Percentiles rank a stretch among this genome's conserved stretches.
These are phyloP conservation scores for Cryptomyrus ogoouensis DNA, from an alignment of 2,113 vertebrate species.

Conservation along the genomic window DNA sequence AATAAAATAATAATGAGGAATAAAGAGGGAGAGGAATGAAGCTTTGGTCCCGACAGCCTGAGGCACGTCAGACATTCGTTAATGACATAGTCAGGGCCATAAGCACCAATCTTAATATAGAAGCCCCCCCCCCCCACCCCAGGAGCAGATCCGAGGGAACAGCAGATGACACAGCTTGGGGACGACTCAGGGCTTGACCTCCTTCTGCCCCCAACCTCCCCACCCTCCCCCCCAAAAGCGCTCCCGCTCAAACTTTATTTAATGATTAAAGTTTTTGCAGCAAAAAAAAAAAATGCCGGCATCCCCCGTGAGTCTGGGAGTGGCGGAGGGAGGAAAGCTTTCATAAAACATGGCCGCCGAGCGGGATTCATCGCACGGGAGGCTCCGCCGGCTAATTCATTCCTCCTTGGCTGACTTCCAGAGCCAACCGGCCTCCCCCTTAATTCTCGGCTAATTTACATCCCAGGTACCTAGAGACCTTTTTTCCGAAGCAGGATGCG, in stretches of 20 bases:
- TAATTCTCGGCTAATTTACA: constrained; percentile 95
- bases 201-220: constrained; percentile 24
- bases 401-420: constrained; percentile 80
- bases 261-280: constrained; percentile 55
- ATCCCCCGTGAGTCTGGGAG: constrained; percentile 59
- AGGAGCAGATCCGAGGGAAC: neutral
- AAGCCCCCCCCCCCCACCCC: neutral
- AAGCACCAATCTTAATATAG: neutral
- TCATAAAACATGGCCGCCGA: constrained; percentile 77
- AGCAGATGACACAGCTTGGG: neutral
- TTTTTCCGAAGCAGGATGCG: constrained; percentile 69
- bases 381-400: constrained; percentile 90
- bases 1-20: neutral
- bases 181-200: constrained; percentile 14
- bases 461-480: constrained; percentile 81
- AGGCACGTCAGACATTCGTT: neutral
- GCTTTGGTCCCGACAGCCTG: neutral
- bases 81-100: neutral
- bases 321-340: constrained; percentile 68
- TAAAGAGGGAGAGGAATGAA: constrained; percentile 23
- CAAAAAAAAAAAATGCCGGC: constrained; percentile 33
- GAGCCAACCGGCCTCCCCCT: constrained; percentile 75
- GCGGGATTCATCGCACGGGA: constrained; percentile 87
- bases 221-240: neutral
- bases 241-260: constrained; percentile 61